These are phyloP conservation scores for Isichthys henryi DNA, from an alignment of 2,113 vertebrate species.

Conservation along the genomic window DNA sequence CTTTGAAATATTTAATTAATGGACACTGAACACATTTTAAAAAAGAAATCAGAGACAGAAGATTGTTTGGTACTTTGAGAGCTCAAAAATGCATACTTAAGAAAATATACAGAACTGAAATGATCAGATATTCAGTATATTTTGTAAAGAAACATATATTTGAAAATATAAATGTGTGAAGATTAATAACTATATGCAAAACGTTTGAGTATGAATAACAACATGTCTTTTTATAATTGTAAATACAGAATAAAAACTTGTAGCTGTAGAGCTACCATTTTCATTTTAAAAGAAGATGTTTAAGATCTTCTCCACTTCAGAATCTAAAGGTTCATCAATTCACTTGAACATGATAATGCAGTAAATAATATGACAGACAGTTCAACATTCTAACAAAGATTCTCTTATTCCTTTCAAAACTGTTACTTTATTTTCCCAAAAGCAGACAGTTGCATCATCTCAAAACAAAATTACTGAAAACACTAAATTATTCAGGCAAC, in stretches of 20 bases:
- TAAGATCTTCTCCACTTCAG: not conserved
- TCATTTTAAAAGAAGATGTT: not conserved
- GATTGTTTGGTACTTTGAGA: not conserved
- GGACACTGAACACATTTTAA: constrained; percentile 15
- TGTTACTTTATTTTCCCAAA: not conserved
- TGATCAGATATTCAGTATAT: not conserved
- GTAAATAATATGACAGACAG: not conserved
- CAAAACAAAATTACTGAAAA: not conserved
- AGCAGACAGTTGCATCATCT: not conserved
- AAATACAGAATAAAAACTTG: not conserved
- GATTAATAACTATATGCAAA: not conserved
- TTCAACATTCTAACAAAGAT: no score
- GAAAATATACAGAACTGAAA: not conserved
- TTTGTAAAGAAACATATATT: not conserved
- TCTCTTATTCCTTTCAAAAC: not conserved
- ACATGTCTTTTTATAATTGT: not conserved
- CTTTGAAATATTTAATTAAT: constrained; percentile 29
- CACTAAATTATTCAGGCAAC: not conserved
- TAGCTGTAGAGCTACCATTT: not conserved
- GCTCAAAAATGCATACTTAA: not conserved
- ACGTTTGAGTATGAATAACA: not conserved
- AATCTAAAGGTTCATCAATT: not conserved
- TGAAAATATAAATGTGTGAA: not conserved
- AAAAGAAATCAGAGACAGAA: constrained; percentile 7
- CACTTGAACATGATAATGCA: not conserved